Base-by-base conservation (phyloP, 2,797 vertebrate genomes). In the Lagodon rhomboides region DNA sequence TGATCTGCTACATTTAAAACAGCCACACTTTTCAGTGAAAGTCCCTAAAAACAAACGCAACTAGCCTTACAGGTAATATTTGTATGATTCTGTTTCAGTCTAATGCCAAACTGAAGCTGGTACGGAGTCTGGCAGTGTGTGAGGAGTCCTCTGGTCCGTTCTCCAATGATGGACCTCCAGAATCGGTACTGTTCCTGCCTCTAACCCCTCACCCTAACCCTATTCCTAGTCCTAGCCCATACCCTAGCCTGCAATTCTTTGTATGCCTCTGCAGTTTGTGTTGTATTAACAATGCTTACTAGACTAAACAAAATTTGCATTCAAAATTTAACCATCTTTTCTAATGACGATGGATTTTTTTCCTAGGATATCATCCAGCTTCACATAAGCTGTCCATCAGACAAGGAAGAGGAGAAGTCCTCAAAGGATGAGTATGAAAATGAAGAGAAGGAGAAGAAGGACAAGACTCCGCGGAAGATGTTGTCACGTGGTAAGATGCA, bases 391-490 rank as follows among this genome's bases (percentile, higher is more conserved):
- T 99, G 97, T 90, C 97, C 98, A 15, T 99, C 98, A 50, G 98
- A 99, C 94, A 99, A 99, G 89, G 98, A 99, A 75, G 98, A 99
- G 84, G 98, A 99, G 89, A 99, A 98, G 80, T 97, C 97, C 51
- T 96, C 91, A 0, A 99, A 98, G 85, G 98, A 99, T 69, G 98
- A 97, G 72, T 95, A 96, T 79, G 98, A 99, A 92, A 99, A 98
- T 85, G 98, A 99, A 89, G 98, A 99, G 79, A 97, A 97, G 85
- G 97, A 99, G 43, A 99, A 98, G 94, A 98, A 98, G 90, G 98
- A 99, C 68, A 99, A 98, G 91, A 88, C 95, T 38, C 97, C 97
- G 0, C 96, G 96, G 86, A 99, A 97, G 91, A 99, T 99, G 97
- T 94, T 99, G 7, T 99, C 98, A 68, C 97, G 98, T 93, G 98